phyloP scores from a whole-genome alignment of 2,888 invertebrate species.

The Himalopsyche anomala region DNA sequence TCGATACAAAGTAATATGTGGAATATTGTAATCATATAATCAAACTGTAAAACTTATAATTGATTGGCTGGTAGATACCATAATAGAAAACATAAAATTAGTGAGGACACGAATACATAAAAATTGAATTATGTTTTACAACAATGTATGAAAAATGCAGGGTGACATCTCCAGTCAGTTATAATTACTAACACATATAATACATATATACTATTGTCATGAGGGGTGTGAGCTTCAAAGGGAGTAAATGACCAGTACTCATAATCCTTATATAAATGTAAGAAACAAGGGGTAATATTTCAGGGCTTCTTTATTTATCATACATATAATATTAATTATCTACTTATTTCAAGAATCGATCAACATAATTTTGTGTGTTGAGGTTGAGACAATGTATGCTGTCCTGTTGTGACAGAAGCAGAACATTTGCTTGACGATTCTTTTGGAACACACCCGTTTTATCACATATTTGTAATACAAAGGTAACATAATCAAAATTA shows the following conservation, averaged over 20 bases:
- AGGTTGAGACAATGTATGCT: too few relatives aligned
- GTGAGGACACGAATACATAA: not conserved
- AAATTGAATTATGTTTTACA: not conserved
- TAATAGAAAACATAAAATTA: too few relatives aligned
- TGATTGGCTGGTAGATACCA: too few relatives aligned
- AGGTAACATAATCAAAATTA: too few relatives aligned
- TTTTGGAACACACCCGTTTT: not conserved
- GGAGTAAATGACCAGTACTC: constrained; percentile 48
- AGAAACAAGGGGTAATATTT: constrained; percentile 46
- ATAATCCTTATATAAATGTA: constrained; percentile 46
- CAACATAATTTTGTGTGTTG: too few relatives aligned
- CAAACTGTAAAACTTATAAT: too few relatives aligned
- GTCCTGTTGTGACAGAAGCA: not conserved
- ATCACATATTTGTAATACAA: too few relatives aligned
- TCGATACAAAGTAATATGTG: too few relatives aligned
- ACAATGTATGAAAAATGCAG: not conserved
- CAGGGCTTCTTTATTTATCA: not conserved
- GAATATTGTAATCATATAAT: too few relatives aligned
- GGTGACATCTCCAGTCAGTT: constrained; percentile 50
- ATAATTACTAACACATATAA: constrained; percentile 31
- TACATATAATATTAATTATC: too few relatives aligned
- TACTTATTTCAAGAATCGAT: too few relatives aligned
- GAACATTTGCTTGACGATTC: not conserved
- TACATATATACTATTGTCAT: not conserved
- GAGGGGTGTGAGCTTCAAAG: constrained; percentile 19